Conservation (phyloP, 2,113 vertebrate genomes). For the Gadus chalcogrammus region DNA sequence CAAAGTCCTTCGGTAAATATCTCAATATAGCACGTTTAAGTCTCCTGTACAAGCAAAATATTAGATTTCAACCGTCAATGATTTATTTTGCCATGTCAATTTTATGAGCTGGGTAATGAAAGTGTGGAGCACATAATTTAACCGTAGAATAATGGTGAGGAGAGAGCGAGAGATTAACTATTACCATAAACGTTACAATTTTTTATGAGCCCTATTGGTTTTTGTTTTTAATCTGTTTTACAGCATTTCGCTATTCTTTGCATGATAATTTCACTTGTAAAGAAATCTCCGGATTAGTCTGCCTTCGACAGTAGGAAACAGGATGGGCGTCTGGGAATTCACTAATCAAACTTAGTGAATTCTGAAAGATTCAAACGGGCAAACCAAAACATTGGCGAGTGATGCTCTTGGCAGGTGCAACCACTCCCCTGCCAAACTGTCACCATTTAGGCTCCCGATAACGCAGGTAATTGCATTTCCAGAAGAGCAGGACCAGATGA, state of each 20-base stretch:
- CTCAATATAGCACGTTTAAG: background rate
- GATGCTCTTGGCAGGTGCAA: slow-evolving; percentile 68
- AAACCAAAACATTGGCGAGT: slow-evolving; percentile 55
- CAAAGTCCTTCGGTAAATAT: slow-evolving; percentile 2
- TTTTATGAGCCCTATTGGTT: background rate
- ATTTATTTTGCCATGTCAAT: slow-evolving; percentile 1
- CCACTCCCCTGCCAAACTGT: slow-evolving; percentile 72
- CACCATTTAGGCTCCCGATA: slow-evolving; percentile 79
- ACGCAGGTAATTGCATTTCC: slow-evolving; percentile 87
- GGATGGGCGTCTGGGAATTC: slow-evolving; percentile 27
- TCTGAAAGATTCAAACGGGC: slow-evolving; percentile 25
- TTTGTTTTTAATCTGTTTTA: background rate
- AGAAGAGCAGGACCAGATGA: slow-evolving; percentile 88
- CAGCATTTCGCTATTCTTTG: background rate
- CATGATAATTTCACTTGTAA: slow-evolving; percentile 27
- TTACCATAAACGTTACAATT: background rate
- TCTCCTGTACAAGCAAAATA: too few species aligned
- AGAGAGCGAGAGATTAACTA: background rate
- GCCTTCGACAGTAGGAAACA: slow-evolving; percentile 41
- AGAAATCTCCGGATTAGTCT: slow-evolving; percentile 41
- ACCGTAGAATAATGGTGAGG: background rate
- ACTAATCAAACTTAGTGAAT: slow-evolving; percentile 39
- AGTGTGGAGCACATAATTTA: background rate
- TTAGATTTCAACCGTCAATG: background rate
- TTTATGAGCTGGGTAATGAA: background rate